Conservation (phyloP, 2,888 invertebrate species). For the Allolobophora icterica region DNA sequence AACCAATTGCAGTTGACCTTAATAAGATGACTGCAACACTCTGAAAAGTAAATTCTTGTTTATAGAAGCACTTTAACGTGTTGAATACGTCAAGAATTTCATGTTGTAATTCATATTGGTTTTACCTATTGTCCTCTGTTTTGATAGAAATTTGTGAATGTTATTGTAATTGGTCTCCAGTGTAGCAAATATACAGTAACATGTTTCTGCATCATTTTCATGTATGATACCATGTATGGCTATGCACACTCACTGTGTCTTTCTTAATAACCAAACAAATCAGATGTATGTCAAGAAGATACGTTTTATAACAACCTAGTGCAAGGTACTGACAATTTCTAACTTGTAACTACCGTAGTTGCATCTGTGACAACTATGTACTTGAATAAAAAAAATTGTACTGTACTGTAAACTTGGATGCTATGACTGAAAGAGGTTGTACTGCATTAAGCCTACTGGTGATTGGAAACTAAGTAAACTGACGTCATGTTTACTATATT, state of each 20-base stretch:
- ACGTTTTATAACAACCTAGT: neutral
- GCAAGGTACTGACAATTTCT: too few relatives aligned
- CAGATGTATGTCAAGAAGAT: neutral
- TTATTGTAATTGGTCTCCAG: neutral
- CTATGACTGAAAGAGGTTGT: neutral
- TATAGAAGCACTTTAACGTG: neutral
- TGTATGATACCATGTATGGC: neutral
- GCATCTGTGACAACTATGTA: too few relatives aligned
- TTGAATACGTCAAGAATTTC: neutral
- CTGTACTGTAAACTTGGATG: too few relatives aligned
- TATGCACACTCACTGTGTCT: neutral
- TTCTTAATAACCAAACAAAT: neutral
- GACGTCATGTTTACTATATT: neutral
- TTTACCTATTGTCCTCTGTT: neutral
- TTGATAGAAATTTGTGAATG: neutral
- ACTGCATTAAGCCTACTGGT: neutral
- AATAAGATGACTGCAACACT: neutral
- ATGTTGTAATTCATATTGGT: neutral
- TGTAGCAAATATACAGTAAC: neutral
- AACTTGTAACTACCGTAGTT: too few relatives aligned
- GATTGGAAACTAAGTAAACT: neutral
- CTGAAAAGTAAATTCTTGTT: neutral
- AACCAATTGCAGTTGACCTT: conserved; percentile 1
- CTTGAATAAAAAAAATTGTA: too few relatives aligned
- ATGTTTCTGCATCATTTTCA: neutral